Percentiles rank a stretch among this genome's conserved stretches.
These are phyloP conservation scores for Caranx melampygus DNA, from an alignment of 2,113 vertebrate genomes.

Conservation along the genomic window DNA sequence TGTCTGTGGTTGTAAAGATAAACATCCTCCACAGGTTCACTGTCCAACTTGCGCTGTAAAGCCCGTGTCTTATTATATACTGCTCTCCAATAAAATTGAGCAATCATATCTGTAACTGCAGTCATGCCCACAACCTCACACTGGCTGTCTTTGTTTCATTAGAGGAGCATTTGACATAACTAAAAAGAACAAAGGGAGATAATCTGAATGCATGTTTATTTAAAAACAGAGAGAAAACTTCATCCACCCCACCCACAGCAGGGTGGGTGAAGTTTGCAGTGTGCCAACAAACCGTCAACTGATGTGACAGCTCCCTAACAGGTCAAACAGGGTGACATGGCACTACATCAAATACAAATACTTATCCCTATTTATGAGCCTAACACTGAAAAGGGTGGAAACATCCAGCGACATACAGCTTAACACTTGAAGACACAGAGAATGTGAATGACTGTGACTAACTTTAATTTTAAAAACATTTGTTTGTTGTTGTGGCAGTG, in stretches of 20 bases:
- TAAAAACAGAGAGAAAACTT: background rate
- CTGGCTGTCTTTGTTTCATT: background rate
- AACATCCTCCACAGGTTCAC: background rate
- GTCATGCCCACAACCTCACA: background rate
- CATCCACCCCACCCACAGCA: background rate
- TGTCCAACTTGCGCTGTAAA: background rate
- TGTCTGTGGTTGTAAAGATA: conserved; percentile 28
- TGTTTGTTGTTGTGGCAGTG: background rate
- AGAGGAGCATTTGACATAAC: background rate
- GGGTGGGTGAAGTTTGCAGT: background rate
- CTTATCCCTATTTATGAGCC: background rate
- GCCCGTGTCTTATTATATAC: background rate
- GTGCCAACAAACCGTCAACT: background rate
- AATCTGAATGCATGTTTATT: background rate
- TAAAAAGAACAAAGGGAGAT: background rate
- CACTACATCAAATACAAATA: conserved; percentile 3
- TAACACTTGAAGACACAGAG: background rate
- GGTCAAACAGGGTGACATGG: conserved; percentile 55
- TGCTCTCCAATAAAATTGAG: background rate
- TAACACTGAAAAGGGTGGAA: background rate
- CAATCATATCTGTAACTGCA: background rate
- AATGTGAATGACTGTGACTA: background rate
- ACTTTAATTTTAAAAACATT: background rate
- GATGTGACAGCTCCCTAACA: conserved; percentile 17
- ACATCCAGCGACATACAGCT: conserved; percentile 30